Conservation (phyloP, 2,113 vertebrate genomes). For the Gracilinanus agilis region DNA sequence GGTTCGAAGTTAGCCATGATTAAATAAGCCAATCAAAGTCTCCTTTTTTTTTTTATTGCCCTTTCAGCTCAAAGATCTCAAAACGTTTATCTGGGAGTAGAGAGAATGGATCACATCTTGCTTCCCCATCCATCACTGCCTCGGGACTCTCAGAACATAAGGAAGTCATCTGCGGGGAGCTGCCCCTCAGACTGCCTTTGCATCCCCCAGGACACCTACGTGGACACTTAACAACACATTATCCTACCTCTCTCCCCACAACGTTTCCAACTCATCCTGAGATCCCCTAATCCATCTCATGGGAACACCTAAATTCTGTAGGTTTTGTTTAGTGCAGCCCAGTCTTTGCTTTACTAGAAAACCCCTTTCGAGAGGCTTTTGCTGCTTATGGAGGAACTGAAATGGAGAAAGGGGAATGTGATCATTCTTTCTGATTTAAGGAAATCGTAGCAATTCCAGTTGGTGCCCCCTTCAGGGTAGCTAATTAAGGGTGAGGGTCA, state of each 20-base stretch:
- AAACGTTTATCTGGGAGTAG: neutral
- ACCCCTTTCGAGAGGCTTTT: neutral
- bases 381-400: neutral
- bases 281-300: neutral
- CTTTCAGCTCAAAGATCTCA: neutral
- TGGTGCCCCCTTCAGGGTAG: neutral
- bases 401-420: neutral
- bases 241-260: neutral
- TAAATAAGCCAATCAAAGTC: neutral
- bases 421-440: neutral
- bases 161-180: neutral
- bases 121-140: neutral
- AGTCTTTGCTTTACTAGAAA: no score
- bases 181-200: neutral
- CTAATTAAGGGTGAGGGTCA: neutral
- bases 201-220: no score
- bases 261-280: neutral
- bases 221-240: no score
- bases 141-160: neutral
- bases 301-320: neutral
- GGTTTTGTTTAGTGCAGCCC: no score
- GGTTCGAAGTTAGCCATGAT: neutral
- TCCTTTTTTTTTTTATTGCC: neutral
- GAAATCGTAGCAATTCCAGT: neutral
- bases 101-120: neutral